Evolutionary conservation across 2,888 invertebrate species (phyloP).

Genomic region (Eupithecia vulgata): DNA sequence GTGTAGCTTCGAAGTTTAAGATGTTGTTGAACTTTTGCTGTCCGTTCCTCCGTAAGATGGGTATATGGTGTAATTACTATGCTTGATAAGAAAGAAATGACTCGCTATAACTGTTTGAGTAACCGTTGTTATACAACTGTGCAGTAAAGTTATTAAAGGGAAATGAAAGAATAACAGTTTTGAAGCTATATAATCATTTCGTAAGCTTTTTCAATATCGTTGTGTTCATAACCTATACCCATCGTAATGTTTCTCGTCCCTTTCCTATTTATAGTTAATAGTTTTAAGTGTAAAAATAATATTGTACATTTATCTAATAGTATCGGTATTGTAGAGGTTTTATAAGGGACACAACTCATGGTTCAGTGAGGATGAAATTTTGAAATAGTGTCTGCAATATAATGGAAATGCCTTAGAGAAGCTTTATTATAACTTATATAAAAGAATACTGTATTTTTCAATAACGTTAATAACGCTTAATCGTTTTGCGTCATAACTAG

Average conservation of each 20-base stretch:
- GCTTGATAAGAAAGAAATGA: conserved; percentile 3
- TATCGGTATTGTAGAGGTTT: conserved; percentile 47
- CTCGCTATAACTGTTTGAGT: background rate
- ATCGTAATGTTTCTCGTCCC: conserved; percentile 55
- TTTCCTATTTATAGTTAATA: conserved; percentile 52
- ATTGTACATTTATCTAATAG: conserved; percentile 44
- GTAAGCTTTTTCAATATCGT: conserved; percentile 24
- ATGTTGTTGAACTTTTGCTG: conserved; percentile 62
- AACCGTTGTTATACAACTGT: background rate
- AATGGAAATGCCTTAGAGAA: conserved; percentile 15
- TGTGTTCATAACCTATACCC: conserved; percentile 50
- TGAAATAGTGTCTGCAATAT: conserved; percentile 5
- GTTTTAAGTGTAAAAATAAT: conserved; percentile 38
- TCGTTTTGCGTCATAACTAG: conserved; percentile 14
- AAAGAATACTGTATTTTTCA: conserved; percentile 9
- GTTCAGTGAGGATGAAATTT: conserved; percentile 51
- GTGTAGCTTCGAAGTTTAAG: conserved; percentile 73
- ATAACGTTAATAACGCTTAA: conserved; percentile 18
- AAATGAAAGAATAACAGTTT: background rate
- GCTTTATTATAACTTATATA: conserved; percentile 12
- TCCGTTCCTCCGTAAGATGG: conserved; percentile 60
- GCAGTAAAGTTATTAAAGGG: background rate
- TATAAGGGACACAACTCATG: conserved; percentile 43
- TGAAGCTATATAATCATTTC: background rate
- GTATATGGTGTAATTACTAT: conserved; percentile 49